These are phyloP conservation scores for Drosophila longiperda DNA, from an alignment of 2,888 invertebrate species.

Conservation along the genomic window DNA sequence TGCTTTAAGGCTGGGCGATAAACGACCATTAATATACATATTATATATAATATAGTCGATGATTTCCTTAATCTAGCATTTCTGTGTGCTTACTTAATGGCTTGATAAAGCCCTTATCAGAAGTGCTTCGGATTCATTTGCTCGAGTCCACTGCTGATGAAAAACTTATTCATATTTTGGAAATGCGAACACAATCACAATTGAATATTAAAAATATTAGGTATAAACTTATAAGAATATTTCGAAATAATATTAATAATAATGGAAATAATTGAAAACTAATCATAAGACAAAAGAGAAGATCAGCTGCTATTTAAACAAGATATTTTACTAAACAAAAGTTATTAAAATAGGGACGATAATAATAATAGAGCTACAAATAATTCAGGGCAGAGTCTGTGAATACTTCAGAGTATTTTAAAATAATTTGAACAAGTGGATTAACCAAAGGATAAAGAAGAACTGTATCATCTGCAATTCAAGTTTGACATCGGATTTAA, in stretches of 20 bases:
- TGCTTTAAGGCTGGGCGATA: slow-evolving; percentile 39
- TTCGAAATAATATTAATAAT: background rate
- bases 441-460: no score
- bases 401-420: background rate
- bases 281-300: background rate
- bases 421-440: no score
- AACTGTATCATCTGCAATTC: no score
- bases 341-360: background rate
- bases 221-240: background rate
- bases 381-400: background rate
- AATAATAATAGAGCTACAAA: background rate
- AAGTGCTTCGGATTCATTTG: slow-evolving; percentile 4
- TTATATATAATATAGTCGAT: slow-evolving; percentile 25
- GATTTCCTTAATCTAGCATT: slow-evolving; percentile 14
- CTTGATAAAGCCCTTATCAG: slow-evolving; percentile 42
- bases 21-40: slow-evolving; percentile 30
- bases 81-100: slow-evolving; percentile 7
- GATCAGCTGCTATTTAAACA: background rate
- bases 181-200: background rate
- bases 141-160: background rate
- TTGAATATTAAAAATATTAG: background rate
- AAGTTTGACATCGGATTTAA: no score
- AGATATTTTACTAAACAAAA: background rate
- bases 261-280: no score
- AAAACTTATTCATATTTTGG: background rate